Evolutionary conservation across 1,140 invertebrate genomes (phyloP), one percentile per base, ranked within the genome.

Genomic region (Helicoverpa armigera): DNA sequence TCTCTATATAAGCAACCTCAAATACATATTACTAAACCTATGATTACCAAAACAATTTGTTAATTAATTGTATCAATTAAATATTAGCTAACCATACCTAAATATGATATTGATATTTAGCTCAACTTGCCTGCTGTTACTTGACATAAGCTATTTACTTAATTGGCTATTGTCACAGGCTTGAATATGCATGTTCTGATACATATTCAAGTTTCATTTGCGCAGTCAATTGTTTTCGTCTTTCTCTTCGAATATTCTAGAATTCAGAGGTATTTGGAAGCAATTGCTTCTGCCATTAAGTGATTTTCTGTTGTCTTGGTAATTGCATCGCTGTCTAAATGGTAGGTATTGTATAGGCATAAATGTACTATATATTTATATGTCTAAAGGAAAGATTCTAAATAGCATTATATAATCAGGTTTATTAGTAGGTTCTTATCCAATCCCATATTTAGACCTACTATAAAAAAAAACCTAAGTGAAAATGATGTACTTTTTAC

Each of bases 101-200:
- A 23, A 23, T 23, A 23, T 23, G 18, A 31, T 29, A 31, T 54
- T 10, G 7, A 48, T 43, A 16, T 23, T 23, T n/a, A 13, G 23
- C 13, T 72, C 35, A 54, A 43, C 23, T 72, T 31, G 18, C 50
- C 48, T 16, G 31, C 35, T 43, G 69, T 72, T 70, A 72, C 29
- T 53, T 53, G 18, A 18, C 11, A 9, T 51, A 14, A 70, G 67
- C 48, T 70, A 70, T 72, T 72, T 72, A 31, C 69, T 53, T 53
- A 72, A 72, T 72, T 72, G 69, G 50, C 69, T 54, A 31, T 72
- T 72, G 69, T 72, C 31, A 2, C 69, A 18, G 29, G 13, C 53
- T 72, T 72, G 69, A 72, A 72, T 72, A 72, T 72, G 69, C 10
- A 72, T 72, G 50, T 14, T 31, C 69, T 72, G 69, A 72, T 72